Evolutionary conservation across 2,888 invertebrate species (phyloP), one percentile per base, ranked within the genome.

Genomic region (Noctua janthe): DNA sequence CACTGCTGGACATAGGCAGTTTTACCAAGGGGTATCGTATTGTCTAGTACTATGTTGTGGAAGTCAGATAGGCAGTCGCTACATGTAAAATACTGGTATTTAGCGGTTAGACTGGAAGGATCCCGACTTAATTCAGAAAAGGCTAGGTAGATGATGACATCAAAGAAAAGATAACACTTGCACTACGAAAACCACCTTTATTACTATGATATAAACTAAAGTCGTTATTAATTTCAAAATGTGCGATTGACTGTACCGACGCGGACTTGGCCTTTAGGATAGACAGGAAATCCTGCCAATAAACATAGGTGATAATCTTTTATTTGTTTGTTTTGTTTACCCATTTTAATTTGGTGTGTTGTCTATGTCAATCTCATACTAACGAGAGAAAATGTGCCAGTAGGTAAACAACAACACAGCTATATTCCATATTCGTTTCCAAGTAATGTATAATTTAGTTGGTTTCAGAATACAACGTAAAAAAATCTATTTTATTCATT

Each of bases 311-410:
- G 49, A 49, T 80, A 7, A 49, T 69, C 39, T 70, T 81, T 81
- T 81, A 80, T 74, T 81, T 56, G 54, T 80, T 81, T 70, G 56
- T 20, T 70, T 10, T 56, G 6, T 69, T 69, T 49, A 11, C 59
- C 10, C n/a, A 59, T n/a, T n/a, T 59, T 49, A 11, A 11, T 47
- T 17, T 47, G 29, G 3, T 43, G 8, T 29, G 7, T n/a, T 59
- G n/a, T 62, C 59, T 56, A 23, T 56, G n/a, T 5, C n/a, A 11
- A 59, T 59, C n/a, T 59, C 59, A n/a, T 59, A 1, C 15, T 29
- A 15, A 62, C 13, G 29, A 29, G 29, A 29, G 6, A 13, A 62
- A 62, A 15, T 59, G 11, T n/a, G n/a, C 5, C n/a, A 59, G n/a
- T 59, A 13, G 11, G 59, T n/a, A 59, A 59, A n/a, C 11, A 59